Base-by-base conservation (phyloP, 2,888 invertebrate genomes). In the Bombylius major region DNA sequence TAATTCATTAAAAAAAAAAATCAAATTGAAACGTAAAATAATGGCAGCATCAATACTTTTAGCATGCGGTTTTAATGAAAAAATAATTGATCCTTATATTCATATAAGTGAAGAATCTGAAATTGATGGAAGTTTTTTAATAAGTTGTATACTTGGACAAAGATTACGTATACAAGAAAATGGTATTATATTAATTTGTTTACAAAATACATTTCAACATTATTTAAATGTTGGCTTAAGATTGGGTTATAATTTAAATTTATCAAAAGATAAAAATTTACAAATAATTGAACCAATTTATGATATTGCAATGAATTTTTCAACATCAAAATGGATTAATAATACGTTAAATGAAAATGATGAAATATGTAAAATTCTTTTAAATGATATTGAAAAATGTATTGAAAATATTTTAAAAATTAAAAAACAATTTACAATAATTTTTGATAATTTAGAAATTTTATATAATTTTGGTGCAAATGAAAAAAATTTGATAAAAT, bases 191-290 rank as follows among this genome's bases (percentile, higher is more conserved):
- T 72, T 88, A 51, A 75, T 87, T 51, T 79, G 82, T 52, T 76
- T 84, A 58, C 88, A 88, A 67, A 84, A 87, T 65, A 81, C 83
- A 4, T 75, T 84, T 51, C 78, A 79, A 54, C 88, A 89, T 67
- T 89, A 86, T 65, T 82, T 86, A 58, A 84, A 82, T 71, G 79
- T 87, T 44, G 85, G 86, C 13, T 80, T 84, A 66, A 83, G 85
- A 65, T 76, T 88, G 66, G 87, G 86, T 52, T 86, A 83, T 66
- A 86, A 86, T 68, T 71, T 87, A 42, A 77, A 79, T 44, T 70
- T 77, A 53, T 72, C 78, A 57, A 68, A 75, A 34, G 74, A 75
- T 14, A 77, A 77, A 50, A 71, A 71, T n/a, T 71, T 80, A 1
- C 72, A 69, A 36, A 69, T 78, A 5, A 71, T 82, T 33, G 82